These are phyloP conservation scores for Meteorus colon DNA, from an alignment of 2,888 invertebrate genomes.

Conservation along the genomic window DNA sequence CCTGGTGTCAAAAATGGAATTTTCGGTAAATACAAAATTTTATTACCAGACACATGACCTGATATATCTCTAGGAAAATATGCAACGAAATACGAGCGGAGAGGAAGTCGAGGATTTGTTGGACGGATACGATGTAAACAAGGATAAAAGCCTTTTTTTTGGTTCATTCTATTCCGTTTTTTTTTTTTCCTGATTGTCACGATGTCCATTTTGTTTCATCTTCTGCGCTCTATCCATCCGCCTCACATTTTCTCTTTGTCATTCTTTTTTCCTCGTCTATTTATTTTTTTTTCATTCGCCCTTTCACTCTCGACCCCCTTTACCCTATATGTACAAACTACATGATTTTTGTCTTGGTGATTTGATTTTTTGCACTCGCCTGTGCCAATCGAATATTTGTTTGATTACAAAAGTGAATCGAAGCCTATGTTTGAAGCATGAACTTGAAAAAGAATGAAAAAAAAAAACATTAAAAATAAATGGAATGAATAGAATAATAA, in stretches of 20 bases:
- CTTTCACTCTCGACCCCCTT: background rate
- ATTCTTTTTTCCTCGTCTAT: background rate
- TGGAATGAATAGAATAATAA: background rate
- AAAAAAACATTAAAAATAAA: background rate
- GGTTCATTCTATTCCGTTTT: background rate
- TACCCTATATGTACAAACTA: too few species aligned
- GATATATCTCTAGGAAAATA: too few species aligned
- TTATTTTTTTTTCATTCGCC: background rate
- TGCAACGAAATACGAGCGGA: background rate
- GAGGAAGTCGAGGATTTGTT: background rate
- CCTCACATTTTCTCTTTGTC: background rate
- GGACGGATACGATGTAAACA: background rate
- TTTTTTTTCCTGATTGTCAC: background rate
- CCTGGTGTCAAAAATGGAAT: too few species aligned
- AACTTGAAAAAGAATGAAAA: background rate
- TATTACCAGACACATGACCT: too few species aligned
- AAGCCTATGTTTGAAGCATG: background rate
- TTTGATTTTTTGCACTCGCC: background rate
- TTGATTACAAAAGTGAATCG: background rate
- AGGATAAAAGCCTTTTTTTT: background rate
- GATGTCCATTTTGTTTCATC: background rate
- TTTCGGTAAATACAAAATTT: too few species aligned
- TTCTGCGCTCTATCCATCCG: background rate
- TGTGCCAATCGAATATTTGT: constrained; percentile 3
- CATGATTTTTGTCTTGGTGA: constrained; percentile 8